A percentile compares a stretch with the other conserved stretches of the same genome.
Conservation (phyloP, 2,888 invertebrate genomes). For the Acanthopleura granulata region DNA sequence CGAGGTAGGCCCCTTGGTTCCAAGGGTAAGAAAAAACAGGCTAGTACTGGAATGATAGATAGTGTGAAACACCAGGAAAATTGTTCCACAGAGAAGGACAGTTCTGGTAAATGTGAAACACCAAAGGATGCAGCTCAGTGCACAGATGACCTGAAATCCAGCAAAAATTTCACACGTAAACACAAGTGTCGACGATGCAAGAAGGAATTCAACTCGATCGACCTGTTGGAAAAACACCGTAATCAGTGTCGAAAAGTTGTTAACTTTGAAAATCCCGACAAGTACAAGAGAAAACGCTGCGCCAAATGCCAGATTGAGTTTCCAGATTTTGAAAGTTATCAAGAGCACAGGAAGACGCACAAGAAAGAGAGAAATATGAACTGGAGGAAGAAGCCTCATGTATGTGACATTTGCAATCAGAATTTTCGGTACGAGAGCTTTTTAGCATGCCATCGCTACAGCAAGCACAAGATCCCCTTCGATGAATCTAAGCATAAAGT, state of each 20-base stretch:
- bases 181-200: background rate
- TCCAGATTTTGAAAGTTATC: background rate
- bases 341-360: conserved; percentile 10
- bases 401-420: conserved; percentile 5
- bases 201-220: background rate
- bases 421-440: background rate
- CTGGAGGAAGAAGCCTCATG: background rate
- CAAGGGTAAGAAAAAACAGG: background rate
- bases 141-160: background rate
- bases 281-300: conserved; percentile 10
- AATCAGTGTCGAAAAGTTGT: background rate
- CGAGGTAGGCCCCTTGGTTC: background rate
- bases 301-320: background rate
- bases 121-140: background rate
- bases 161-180: background rate
- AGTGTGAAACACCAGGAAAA: background rate
- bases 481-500: conserved; percentile 17
- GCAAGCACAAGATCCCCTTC: conserved; percentile 12
- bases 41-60: background rate
- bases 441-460: conserved; percentile 6
- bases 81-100: background rate
- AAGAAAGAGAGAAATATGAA: background rate
- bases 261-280: background rate
- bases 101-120: background rate
- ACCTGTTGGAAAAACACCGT: background rate